A percentile compares a stretch with the other conserved stretches of the same genome.
These are phyloP conservation scores for Elysia crispata DNA, from an alignment of 2,888 invertebrate species.

Conservation along the genomic window DNA sequence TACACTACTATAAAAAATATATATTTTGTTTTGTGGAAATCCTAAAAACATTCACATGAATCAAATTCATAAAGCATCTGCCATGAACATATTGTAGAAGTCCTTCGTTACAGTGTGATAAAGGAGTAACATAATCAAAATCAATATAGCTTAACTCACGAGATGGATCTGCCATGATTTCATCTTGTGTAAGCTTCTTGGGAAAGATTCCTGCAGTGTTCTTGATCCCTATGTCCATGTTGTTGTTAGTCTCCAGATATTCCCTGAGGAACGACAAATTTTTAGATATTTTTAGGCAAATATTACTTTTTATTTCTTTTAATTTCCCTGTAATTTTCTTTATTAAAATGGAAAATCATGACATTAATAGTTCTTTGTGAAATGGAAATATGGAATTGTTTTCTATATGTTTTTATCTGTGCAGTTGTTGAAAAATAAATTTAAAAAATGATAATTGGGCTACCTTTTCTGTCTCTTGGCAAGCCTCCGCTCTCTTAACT, in stretches of 20 bases:
- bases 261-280: slow-evolving; percentile 63
- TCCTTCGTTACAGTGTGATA: no score
- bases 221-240: slow-evolving; percentile 73
- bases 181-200: slow-evolving; percentile 67
- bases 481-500: slow-evolving; percentile 65
- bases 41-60: no score
- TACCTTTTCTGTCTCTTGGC: slow-evolving; percentile 66
- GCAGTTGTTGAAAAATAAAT: no score
- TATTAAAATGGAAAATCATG: neutral
- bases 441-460: no score
- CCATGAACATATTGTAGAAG: no score
- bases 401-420: no score
- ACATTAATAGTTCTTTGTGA: no score
- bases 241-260: slow-evolving; percentile 70
- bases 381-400: no score
- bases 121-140: no score
- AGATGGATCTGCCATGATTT: slow-evolving; percentile 70
- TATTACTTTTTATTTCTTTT: neutral
- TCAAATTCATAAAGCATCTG: no score
- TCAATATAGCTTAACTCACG: slow-evolving; percentile 57
- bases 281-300: neutral
- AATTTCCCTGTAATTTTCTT: neutral
- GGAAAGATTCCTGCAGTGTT: slow-evolving; percentile 74
- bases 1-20: no score
- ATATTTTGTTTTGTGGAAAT: no score